These are phyloP conservation scores for Orcinus orca DNA, from an alignment of 2,113 vertebrate species.

Conservation along the genomic window DNA sequence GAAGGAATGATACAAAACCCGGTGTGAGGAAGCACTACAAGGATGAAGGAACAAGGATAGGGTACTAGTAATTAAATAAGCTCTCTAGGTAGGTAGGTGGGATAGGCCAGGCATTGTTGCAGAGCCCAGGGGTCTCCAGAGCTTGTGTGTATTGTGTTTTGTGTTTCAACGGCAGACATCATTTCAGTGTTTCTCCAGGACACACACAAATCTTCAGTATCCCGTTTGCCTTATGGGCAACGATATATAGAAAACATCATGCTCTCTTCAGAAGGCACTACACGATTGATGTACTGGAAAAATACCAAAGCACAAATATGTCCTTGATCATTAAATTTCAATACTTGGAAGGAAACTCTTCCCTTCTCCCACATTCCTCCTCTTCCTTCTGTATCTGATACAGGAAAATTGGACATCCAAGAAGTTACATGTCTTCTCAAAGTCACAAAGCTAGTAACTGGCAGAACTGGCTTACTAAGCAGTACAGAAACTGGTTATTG, in stretches of 20 bases:
- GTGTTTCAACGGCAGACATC: background rate
- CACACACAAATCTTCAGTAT: background rate
- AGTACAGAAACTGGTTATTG: background rate
- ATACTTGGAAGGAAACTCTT: background rate
- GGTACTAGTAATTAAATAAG: accelerated
- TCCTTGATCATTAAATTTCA: background rate
- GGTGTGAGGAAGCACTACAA: accelerated
- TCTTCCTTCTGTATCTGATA: background rate
- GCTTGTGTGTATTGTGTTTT: background rate
- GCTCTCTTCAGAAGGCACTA: background rate
- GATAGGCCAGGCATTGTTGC: accelerated
- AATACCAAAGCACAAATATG: background rate
- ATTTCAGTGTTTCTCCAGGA: background rate
- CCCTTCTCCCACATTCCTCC: background rate
- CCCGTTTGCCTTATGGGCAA: background rate
- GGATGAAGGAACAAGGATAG: accelerated
- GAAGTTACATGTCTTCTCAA: background rate
- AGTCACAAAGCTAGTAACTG: background rate
- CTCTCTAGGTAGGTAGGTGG: accelerated
- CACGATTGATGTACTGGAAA: background rate
- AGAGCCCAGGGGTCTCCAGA: background rate
- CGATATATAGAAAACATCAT: background rate
- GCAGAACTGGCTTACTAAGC: background rate
- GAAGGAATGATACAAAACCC: background rate
- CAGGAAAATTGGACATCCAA: background rate